Conservation (phyloP, 2,888 invertebrate species). For the Pyralis farinalis region DNA sequence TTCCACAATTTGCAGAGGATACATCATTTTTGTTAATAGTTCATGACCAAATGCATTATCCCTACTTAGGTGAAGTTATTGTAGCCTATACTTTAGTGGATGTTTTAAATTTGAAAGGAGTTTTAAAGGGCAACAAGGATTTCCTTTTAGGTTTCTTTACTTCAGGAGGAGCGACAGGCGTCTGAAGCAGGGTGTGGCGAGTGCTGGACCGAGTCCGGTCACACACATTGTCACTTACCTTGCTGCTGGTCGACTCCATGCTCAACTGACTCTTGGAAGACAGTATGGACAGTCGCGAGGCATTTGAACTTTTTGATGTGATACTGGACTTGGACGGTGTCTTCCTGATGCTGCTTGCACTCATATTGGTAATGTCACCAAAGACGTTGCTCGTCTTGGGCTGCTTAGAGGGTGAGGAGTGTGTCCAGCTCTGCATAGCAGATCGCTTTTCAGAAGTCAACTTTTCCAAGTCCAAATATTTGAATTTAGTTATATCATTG, state of each 20-base stretch:
- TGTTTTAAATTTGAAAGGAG: constrained; percentile 72
- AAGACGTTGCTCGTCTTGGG: constrained; percentile 51
- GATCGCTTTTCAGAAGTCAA: constrained; percentile 56
- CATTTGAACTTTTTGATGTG: constrained; percentile 51
- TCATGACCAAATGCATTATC: too few relatives aligned
- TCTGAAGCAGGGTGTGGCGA: constrained; percentile 41
- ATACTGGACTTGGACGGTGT: constrained; percentile 66
- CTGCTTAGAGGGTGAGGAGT: constrained; percentile 68
- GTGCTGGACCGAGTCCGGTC: constrained; percentile 42
- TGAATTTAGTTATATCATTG: constrained; percentile 65
- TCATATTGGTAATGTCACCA: constrained; percentile 52
- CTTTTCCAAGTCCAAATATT: constrained; percentile 65
- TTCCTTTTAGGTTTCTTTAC: constrained; percentile 61
- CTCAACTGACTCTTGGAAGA: constrained; percentile 55
- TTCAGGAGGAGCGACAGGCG: constrained; percentile 48
- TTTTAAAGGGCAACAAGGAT: constrained; percentile 69
- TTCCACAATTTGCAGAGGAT: too few relatives aligned
- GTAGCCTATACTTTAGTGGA: constrained; percentile 49
- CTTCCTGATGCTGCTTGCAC: constrained; percentile 44
- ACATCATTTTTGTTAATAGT: too few relatives aligned
- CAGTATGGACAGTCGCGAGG: constrained; percentile 48
- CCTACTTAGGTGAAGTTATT: background rate
- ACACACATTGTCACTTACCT: constrained; percentile 42
- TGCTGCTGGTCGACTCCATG: constrained; percentile 38
- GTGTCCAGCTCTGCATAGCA: constrained; percentile 45